Conservation (phyloP, 2,797 vertebrate genomes). For the Adrianichthys oophorus region DNA sequence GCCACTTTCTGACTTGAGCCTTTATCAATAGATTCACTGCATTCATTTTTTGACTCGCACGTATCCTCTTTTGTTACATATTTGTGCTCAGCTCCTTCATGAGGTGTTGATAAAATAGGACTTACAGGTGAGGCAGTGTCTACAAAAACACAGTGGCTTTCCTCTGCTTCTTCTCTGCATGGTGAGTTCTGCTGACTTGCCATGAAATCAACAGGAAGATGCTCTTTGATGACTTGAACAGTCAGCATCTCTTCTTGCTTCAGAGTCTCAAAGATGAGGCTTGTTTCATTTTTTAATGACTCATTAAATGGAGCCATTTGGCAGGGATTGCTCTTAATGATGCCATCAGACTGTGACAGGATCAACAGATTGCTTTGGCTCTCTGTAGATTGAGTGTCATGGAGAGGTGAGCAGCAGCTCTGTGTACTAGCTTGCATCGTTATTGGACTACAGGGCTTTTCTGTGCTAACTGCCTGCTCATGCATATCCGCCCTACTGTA, state of each 20-base stretch:
- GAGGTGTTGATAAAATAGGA: conserved; percentile 48
- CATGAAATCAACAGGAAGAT: conserved; percentile 67
- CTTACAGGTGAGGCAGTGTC: conserved; percentile 37
- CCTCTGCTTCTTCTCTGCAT: conserved; percentile 59
- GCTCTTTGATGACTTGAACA: conserved; percentile 66
- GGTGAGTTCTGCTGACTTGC: conserved; percentile 67
- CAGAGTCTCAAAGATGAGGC: conserved; percentile 46
- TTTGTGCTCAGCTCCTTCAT: conserved; percentile 41
- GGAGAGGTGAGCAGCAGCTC: conserved; percentile 47
- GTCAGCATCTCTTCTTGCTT: conserved; percentile 67
- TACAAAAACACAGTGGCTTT: conserved; percentile 43
- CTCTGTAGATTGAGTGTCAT: conserved; percentile 46
- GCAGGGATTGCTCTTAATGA: conserved; percentile 45
- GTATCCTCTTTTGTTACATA: conserved; percentile 37
- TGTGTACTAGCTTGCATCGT: conserved; percentile 51
- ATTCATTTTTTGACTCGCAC: conserved; percentile 41
- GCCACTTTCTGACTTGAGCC: conserved; percentile 37
- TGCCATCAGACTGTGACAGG: conserved; percentile 53
- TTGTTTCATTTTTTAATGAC: conserved; percentile 42
- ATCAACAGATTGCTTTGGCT: conserved; percentile 55
- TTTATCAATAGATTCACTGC: conserved; percentile 39
- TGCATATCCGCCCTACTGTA: conserved; percentile 47
- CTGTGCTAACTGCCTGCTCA: conserved; percentile 49
- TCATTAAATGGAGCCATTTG: conserved; percentile 45
- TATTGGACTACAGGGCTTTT: conserved; percentile 59